Evolutionary conservation across 1,140 invertebrate genomes (phyloP), one percentile per base, ranked within the genome.

Genomic region (Teleogryllus occipitalis): DNA sequence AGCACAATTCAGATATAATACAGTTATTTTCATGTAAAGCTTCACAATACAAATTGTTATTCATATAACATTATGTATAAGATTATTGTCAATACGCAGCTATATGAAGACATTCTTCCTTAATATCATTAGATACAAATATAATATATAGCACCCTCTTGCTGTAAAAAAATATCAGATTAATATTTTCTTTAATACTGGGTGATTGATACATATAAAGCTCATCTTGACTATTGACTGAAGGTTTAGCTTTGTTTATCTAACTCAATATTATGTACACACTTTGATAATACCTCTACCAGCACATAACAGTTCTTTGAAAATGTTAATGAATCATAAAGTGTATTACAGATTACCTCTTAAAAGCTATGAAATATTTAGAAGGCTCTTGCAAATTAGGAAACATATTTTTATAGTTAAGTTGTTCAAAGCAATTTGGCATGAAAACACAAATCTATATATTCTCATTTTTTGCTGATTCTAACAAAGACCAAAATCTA

Each of bases 1-100:
- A 65, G 54, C 54, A 65, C 54, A 65, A 65, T 65, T 65, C 54
- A 65, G 54, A 65, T 65, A 65, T 65, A 65, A 65, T 65, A 65
- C 54, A 65, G 10, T 10, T 65, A 65, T 65, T 65, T 18, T 65
- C 18, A 65, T 65, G 54, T 65, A 65, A 65, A 65, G 54, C 54
- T 65, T 65, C 54, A 65, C 54, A 65, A 14, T 65, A 65, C 54
- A 65, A 65, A 65, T 65, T 39, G 27, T 39, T 39, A 65, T 14
- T 18, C 54, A 65, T 65, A 18, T 65, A 65, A 65, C 54, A 65
- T 65, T 65, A 65, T 65, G 54, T 65, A 65, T 65, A 65, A 65
- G 54, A 65, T 65, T 65, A 65, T 65, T 65, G 54, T 65, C 54
- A 65, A 14, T 65, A 65, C 54, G 54, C 54, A 65, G 54, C 54